Conservation (phyloP, 2,888 invertebrate genomes). For the Nemapogon koenigi region DNA sequence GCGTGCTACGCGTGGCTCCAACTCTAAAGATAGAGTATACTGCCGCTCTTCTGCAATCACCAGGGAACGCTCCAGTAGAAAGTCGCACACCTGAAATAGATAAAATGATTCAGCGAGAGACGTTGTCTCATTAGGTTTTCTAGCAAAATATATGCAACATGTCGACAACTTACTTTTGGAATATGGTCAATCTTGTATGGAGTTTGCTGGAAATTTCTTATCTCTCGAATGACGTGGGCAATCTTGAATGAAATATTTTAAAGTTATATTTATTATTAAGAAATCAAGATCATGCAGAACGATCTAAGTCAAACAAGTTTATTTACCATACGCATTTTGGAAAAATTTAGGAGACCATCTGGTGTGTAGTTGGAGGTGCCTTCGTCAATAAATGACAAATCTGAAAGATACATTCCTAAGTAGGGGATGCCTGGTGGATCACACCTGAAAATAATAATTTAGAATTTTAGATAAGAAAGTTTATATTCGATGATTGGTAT, state of each 20-base stretch:
- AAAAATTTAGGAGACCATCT: constrained; percentile 88
- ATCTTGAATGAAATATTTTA: constrained; percentile 68
- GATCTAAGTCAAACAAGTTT: too few relatives aligned
- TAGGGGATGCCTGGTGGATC: constrained; percentile 90
- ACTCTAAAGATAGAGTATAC: constrained; percentile 80
- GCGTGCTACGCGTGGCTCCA: constrained; percentile 77
- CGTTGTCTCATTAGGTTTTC: background rate
- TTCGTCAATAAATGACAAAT: constrained; percentile 92
- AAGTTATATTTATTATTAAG: too few relatives aligned
- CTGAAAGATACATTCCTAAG: constrained; percentile 88
- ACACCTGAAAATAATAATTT: constrained; percentile 59
- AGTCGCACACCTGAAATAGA: constrained; percentile 59
- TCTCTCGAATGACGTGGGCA: constrained; percentile 91
- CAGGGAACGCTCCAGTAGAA: constrained; percentile 79
- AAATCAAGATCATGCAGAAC: too few relatives aligned
- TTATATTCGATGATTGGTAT: too few relatives aligned
- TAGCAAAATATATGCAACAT: background rate
- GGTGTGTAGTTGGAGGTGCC: constrained; percentile 91
- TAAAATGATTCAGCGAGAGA: background rate
- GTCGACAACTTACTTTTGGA: constrained; percentile 66
- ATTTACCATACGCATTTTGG: constrained; percentile 92
- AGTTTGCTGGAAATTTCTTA: constrained; percentile 89
- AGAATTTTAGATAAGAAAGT: too few relatives aligned
- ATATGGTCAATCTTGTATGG: constrained; percentile 90
- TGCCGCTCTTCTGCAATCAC: constrained; percentile 84